These are phyloP conservation scores for Parazoanthus swiftii DNA, from an alignment of 92 coral and sea anemone species.

Conservation along the genomic window DNA sequence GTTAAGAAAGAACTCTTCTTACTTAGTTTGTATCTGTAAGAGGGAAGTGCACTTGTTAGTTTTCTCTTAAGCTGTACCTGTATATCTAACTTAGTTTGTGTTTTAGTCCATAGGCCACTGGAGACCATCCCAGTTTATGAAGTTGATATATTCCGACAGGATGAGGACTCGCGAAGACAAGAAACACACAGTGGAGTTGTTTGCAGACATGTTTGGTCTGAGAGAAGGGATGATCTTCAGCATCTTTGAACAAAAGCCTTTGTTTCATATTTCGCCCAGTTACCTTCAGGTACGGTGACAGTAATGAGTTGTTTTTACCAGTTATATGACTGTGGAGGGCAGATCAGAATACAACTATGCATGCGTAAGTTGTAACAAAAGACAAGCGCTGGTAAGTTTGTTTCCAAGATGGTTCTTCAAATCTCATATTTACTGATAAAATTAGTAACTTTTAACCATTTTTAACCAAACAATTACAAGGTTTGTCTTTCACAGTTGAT, in stretches of 20 bases:
- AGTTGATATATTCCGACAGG: conserved; percentile 85
- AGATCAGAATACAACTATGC: too few relatives aligned
- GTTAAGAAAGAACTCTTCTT: not conserved
- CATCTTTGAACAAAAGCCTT: conserved; percentile 47
- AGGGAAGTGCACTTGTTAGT: not conserved
- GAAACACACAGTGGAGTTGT: conserved; percentile 60
- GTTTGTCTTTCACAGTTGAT: too few relatives aligned
- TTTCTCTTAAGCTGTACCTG: not conserved
- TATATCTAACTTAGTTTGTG: not conserved
- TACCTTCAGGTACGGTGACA: conserved; percentile 70
- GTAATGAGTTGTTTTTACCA: not conserved
- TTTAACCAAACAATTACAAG: too few relatives aligned
- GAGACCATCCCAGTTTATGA: conserved; percentile 83
- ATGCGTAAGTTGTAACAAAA: not conserved
- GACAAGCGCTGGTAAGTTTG: not conserved
- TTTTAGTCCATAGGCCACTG: conserved; percentile 61
- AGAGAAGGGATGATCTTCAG: conserved; percentile 33
- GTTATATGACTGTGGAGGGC: not conserved
- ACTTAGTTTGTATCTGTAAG: not conserved
- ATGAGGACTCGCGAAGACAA: conserved; percentile 84
- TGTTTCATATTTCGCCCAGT: conserved; percentile 76
- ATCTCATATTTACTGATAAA: not conserved
- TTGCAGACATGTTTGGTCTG: conserved; percentile 51
- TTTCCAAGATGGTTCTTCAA: not conserved
- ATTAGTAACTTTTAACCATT: too few relatives aligned